Evolutionary conservation across 2,113 vertebrate genomes (phyloP).

Genomic region (Anguilla rostrata): DNA sequence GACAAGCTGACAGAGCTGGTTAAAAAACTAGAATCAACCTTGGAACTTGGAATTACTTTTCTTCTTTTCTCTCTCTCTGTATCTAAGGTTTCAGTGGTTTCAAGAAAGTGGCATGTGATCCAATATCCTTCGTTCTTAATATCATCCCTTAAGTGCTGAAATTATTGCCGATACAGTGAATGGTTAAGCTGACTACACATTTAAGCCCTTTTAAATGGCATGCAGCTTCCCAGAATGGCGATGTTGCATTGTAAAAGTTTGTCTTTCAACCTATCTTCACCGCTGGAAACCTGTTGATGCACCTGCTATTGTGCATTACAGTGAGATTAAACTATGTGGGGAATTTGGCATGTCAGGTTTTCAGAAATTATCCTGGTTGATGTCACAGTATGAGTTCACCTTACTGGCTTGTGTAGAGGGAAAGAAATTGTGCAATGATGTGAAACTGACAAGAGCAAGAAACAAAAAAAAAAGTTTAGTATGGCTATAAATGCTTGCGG

Average conservation of each 20-base stretch:
- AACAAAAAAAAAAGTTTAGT: neutral
- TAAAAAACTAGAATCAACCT: no score
- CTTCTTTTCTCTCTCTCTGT: neutral
- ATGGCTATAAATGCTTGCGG: neutral
- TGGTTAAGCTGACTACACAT: conserved; percentile 41
- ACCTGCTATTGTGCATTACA: conserved; percentile 73
- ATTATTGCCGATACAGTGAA: neutral
- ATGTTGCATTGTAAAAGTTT: conserved; percentile 47
- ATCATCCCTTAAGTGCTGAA: neutral
- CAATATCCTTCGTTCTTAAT: neutral
- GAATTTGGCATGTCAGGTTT: conserved; percentile 66
- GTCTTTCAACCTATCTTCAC: conserved; percentile 47
- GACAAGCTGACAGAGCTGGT: no score
- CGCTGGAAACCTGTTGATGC: conserved; percentile 55
- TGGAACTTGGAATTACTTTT: no score
- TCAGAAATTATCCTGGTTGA: conserved; percentile 45
- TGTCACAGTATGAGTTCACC: neutral
- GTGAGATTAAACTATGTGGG: conserved; percentile 71
- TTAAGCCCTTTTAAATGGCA: conserved; percentile 12
- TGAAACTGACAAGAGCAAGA: neutral
- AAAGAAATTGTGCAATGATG: neutral
- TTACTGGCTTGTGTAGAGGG: conserved; percentile 24
- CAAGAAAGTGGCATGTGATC: neutral
- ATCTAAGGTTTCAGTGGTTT: neutral
- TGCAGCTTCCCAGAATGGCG: conserved; percentile 23